A percentile compares a stretch with the other conserved stretches of the same genome.
Evolutionary conservation across 2,888 invertebrate species (phyloP).

Genomic region (Antitype chi): DNA sequence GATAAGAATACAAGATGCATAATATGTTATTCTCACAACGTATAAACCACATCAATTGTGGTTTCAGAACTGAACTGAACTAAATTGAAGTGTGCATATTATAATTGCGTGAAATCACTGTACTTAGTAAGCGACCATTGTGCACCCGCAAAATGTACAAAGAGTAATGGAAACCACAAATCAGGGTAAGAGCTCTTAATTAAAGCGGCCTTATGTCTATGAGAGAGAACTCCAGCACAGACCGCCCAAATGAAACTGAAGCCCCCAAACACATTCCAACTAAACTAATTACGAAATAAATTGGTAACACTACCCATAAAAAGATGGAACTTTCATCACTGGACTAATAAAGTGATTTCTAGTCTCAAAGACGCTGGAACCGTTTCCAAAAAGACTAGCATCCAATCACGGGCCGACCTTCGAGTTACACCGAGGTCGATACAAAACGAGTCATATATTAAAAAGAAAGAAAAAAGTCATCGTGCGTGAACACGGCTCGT

Average conservation of each 20-base stretch:
- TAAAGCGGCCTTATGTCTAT: conserved; percentile 7
- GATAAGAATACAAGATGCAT: conserved; percentile 4
- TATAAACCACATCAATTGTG: conserved; percentile 11
- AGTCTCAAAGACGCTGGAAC: conserved; percentile 40
- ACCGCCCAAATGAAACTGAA: conserved; percentile 5
- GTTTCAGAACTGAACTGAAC: conserved; percentile 8
- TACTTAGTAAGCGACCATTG: conserved; percentile 5
- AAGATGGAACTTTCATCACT: conserved; percentile 54
- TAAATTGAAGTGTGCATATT: conserved; percentile 6
- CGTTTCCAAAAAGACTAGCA: conserved; percentile 60
- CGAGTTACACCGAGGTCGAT: conserved; percentile 74
- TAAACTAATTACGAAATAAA: conserved; percentile 25
- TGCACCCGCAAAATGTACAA: conserved; percentile 4
- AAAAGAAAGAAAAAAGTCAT: conserved; percentile 68
- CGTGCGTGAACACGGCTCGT: conserved; percentile 77
- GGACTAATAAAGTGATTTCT: conserved; percentile 63
- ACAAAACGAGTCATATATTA: conserved; percentile 76
- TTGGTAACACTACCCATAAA: conserved; percentile 24
- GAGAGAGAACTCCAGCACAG: neutral
- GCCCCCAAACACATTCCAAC: neutral
- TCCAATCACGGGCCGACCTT: conserved; percentile 72
- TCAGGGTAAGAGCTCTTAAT: conserved; percentile 1
- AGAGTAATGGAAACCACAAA: conserved; percentile 26
- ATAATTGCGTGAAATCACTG: conserved; percentile 26
- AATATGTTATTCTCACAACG: conserved; percentile 1